These are phyloP conservation scores for Dusona sp. DNA, from an alignment of 2,888 invertebrate genomes.

Conservation along the genomic window DNA sequence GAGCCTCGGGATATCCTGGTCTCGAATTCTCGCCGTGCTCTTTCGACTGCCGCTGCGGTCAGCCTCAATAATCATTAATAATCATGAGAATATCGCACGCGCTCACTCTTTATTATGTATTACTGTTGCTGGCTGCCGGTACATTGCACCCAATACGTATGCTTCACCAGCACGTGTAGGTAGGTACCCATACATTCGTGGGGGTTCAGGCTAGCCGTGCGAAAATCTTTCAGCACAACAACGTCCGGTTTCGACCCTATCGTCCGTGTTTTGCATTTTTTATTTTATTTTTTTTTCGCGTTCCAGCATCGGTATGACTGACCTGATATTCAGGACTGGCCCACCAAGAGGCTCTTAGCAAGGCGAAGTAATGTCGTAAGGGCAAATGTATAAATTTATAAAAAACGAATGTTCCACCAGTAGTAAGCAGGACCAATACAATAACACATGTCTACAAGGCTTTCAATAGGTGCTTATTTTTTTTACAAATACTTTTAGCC, in stretches of 20 bases:
- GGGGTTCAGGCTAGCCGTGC: conserved; percentile 40
- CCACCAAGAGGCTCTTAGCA: background rate
- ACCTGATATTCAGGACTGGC: conserved; percentile 1
- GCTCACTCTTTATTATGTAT: conserved; percentile 52
- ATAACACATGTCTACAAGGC: background rate
- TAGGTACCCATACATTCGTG: conserved; percentile 31
- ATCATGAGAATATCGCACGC: conserved; percentile 57
- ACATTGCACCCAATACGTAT: conserved; percentile 46
- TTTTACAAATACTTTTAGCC: background rate
- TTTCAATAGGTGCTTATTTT: background rate
- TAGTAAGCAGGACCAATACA: background rate
- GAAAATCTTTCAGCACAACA: conserved; percentile 51
- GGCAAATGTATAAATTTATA: background rate
- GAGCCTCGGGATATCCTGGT: conserved; percentile 25
- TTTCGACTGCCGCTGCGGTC: conserved; percentile 51
- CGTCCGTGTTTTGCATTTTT: conserved; percentile 63
- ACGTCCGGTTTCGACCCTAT: conserved; percentile 44
- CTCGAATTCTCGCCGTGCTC: conserved; percentile 45
- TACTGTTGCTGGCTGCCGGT: conserved; percentile 53
- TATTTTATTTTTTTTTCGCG: conserved; percentile 29
- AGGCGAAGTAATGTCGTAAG: background rate
- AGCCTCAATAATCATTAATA: conserved; percentile 57
- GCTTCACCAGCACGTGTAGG: conserved; percentile 9
- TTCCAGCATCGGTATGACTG: background rate
- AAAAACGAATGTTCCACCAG: background rate